Evolutionary conservation across 2,888 invertebrate genomes (phyloP), one percentile per base, ranked within the genome.

Genomic region (Trilocha varians): DNA sequence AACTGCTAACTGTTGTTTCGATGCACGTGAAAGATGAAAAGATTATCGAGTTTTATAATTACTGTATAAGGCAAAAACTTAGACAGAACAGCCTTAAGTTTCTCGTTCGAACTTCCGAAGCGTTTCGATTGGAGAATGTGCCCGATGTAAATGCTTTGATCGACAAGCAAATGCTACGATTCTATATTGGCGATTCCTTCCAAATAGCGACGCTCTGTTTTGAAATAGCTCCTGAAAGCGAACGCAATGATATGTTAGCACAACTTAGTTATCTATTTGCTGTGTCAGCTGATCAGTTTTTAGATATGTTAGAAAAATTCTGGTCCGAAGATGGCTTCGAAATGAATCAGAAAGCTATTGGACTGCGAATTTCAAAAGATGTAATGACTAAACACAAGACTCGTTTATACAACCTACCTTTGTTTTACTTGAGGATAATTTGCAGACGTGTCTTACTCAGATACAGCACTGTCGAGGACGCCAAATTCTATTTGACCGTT

Each of bases 331-430:
- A 9, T 15, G 13, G 13, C 9, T 17, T 16, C 25, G 25, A 25
- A 25, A 9, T 25, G 25, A n/a, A 35, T 2, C 2, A 32, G 11
- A 16, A 13, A 1, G 17, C 9, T 40, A 49, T 72, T 13, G 69
- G 72, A 33, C 49, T 56, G 32, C 57, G 65, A 41, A 48, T 67
- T 39, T 72, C 50, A 17, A 59, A 48, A 59, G 60, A 52, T 56
- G 66, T 61, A 49, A 61, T 59, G 50, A 63, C 52, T 17, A 70
- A 71, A 42, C 60, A 75, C 45, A 77, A 70, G 50, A 42, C 52
- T 3, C 59, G 70, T 47, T 63, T 75, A 32, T 44, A 65, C 32
- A 53, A 53, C 3, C 57, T 61, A 4, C 63, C 70, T 9, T 16
- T 39, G 13, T 38, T 68, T 3, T 78, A 77, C 45, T 18, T 68